Percentiles rank a stretch among this genome's conserved stretches.
phyloP scores from a whole-genome alignment of 1,140 invertebrate species.

The Penaeus chinensis region DNA sequence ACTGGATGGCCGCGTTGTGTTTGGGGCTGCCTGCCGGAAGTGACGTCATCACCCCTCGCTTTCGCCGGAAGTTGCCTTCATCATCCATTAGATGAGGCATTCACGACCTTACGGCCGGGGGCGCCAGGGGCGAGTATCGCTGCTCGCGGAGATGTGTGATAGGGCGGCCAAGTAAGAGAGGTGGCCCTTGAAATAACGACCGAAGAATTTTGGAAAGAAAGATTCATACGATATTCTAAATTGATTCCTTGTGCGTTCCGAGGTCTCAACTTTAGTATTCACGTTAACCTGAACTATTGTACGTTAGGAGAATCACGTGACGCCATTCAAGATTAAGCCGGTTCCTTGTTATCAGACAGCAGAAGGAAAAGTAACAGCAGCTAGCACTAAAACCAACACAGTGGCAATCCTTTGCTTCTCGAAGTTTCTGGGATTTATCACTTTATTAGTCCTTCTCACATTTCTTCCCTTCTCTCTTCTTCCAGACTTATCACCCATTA shows the following conservation, averaged over 20 bases:
- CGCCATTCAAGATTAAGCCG: too few species aligned
- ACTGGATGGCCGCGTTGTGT: conserved; percentile 55
- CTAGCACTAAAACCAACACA: too few species aligned
- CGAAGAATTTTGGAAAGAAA: conserved; percentile 50
- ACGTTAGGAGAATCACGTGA: too few species aligned
- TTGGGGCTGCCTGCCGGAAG: conserved; percentile 46
- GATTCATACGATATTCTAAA: conserved; percentile 24
- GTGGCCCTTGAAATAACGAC: conserved; percentile 48
- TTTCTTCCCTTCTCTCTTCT: too few species aligned
- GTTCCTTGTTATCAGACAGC: too few species aligned
- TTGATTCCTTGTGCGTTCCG: conserved; percentile 18
- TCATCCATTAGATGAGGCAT: conserved; percentile 31
- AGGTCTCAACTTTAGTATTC: too few species aligned
- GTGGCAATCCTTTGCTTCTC: too few species aligned
- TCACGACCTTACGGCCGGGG: not conserved
- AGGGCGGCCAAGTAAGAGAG: conserved; percentile 15
- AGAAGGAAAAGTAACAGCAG: too few species aligned
- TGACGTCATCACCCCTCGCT: conserved; percentile 55
- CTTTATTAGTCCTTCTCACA: too few species aligned
- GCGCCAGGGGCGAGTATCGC: not conserved
- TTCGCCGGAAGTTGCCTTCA: conserved; percentile 48
- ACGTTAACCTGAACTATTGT: too few species aligned
- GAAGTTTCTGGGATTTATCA: too few species aligned
- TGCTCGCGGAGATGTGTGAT: conserved; percentile 8
- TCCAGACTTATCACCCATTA: too few species aligned